Conservation (phyloP, 2,113 vertebrate species). For the Hemibagrus wyckioides region DNA sequence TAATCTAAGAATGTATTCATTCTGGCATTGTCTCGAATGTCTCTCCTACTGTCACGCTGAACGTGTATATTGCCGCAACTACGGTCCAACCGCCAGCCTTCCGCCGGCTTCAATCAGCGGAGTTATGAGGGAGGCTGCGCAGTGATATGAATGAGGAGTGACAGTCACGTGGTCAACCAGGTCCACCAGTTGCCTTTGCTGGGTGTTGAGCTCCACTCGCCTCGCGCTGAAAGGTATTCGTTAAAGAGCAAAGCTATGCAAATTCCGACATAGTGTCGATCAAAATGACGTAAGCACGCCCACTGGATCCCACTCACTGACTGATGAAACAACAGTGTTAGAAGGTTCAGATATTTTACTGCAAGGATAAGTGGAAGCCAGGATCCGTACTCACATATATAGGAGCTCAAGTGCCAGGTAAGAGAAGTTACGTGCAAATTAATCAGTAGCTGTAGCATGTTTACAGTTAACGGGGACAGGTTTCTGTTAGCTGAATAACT, state of each 20-base stretch:
- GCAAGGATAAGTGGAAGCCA: background rate
- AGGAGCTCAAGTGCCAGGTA: conserved; percentile 31
- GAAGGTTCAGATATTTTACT: conserved; percentile 20
- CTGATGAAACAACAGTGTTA: conserved; percentile 69
- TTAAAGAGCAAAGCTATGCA: conserved; percentile 84
- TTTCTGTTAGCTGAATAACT: background rate
- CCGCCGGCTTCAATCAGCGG: conserved; percentile 75
- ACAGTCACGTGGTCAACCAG: conserved; percentile 77
- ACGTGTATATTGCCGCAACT: conserved; percentile 67
- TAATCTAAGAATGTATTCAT: conserved; percentile 98
- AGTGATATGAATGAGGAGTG: conserved; percentile 90
- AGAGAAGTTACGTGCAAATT: conserved; percentile 12
- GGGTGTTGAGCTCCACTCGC: conserved; percentile 79
- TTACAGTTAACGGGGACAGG: background rate
- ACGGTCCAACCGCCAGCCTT: conserved; percentile 90
- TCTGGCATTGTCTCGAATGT: conserved; percentile 76
- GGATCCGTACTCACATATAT: background rate
- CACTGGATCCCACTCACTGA: conserved; percentile 72
- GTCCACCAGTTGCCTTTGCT: conserved; percentile 83
- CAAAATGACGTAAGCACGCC: conserved; percentile 79
- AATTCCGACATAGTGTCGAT: conserved; percentile 88
- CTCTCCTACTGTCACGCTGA: conserved; percentile 73
- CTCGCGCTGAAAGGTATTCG: conserved; percentile 85
- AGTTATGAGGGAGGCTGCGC: conserved; percentile 63
- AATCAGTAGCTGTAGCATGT: background rate